A percentile compares a stretch with the other conserved stretches of the same genome.
These are phyloP conservation scores for Coracias cyanogaster DNA, from an alignment of 2,797 vertebrate species.

Conservation along the genomic window DNA sequence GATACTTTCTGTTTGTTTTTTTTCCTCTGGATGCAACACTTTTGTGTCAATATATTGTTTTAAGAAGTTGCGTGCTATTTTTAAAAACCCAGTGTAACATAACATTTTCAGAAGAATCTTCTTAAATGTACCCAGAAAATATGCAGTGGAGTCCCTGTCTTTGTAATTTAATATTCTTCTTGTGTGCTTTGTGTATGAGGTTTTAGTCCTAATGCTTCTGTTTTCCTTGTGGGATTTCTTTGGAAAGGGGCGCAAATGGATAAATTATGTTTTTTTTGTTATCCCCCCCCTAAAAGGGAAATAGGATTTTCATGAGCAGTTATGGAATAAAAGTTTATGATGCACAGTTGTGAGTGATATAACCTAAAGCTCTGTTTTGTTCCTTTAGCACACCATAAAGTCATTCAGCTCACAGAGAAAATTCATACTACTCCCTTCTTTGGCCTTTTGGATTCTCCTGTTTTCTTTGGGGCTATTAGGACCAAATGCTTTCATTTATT, in stretches of 20 bases:
- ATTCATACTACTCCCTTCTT: slow-evolving; percentile 20
- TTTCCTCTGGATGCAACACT: not conserved
- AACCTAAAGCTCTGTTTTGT: not conserved
- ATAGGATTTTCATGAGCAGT: not conserved
- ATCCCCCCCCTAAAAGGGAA: not conserved
- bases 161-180: not conserved
- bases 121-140: not conserved
- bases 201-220: not conserved
- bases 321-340: not conserved
- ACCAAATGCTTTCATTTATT: slow-evolving; percentile 53
- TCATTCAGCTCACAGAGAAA: not conserved
- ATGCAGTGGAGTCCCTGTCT: not conserved
- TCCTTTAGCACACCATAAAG: not conserved
- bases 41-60: not conserved
- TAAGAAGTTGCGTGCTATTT: not conserved
- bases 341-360: not conserved
- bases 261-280: not conserved
- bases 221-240: not conserved
- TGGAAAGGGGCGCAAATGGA: not conserved
- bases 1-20: not conserved
- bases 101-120: not conserved
- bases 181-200: not conserved
- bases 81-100: not conserved
- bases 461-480: slow-evolving; percentile 38
- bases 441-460: slow-evolving; percentile 21